These are phyloP conservation scores for Grallaria varia DNA, from an alignment of 2,113 vertebrate species.

Conservation along the genomic window DNA sequence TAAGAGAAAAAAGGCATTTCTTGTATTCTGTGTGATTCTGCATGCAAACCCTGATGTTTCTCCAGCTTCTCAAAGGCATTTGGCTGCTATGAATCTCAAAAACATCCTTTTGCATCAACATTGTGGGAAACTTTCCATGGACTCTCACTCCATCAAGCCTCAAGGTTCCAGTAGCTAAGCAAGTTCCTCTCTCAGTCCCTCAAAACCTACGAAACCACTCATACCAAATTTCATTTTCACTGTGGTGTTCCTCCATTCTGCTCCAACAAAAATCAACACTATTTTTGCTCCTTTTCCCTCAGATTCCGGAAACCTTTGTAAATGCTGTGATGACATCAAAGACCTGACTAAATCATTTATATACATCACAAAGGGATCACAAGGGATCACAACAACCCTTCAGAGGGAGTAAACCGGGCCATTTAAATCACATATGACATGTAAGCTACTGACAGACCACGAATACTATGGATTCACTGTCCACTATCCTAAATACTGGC, in stretches of 20 bases:
- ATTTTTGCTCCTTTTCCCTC: background rate
- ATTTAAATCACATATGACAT: background rate
- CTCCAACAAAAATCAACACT: background rate
- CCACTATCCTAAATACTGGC: too few species aligned
- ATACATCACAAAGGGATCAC: background rate
- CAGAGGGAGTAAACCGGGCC: background rate
- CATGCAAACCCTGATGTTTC: background rate
- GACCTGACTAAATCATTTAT: background rate
- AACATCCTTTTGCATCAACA: background rate
- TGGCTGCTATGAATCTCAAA: background rate
- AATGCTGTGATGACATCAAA: background rate
- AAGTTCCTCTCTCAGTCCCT: background rate
- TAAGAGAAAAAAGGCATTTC: background rate
- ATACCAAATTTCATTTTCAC: background rate
- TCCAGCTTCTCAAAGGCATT: background rate
- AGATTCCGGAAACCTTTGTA: background rate
- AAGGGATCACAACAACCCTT: background rate
- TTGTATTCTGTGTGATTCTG: background rate
- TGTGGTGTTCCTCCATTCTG: background rate
- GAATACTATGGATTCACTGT: background rate
- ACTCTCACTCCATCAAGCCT: background rate
- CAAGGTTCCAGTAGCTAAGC: background rate
- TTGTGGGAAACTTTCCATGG: background rate
- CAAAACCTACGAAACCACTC: background rate
- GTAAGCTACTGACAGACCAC: background rate